These are phyloP conservation scores for Cryptosula pallasiana DNA, from an alignment of 2,888 invertebrate species.

Conservation along the genomic window DNA sequence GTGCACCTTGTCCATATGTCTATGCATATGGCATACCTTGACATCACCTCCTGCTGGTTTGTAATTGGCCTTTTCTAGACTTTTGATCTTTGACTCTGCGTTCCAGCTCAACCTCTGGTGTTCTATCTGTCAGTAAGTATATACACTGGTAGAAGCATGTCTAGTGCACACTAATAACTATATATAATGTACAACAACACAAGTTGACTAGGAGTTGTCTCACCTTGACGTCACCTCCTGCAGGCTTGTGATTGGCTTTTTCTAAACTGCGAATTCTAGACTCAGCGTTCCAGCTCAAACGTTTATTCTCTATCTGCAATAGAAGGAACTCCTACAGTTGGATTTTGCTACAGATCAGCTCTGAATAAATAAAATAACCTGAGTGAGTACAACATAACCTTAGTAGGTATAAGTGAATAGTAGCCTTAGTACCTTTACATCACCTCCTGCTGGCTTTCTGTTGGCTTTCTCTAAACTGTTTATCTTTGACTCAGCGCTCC, in stretches of 20 bases:
- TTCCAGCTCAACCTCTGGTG: conserved; percentile 12
- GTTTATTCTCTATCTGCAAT: conserved; percentile 14
- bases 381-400: no score
- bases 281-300: conserved; percentile 21
- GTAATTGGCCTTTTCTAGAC: neutral
- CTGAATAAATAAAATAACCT: no score
- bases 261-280: conserved; percentile 13
- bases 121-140: neutral
- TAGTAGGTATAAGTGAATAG: no score
- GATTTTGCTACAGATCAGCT: no score
- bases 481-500: conserved; percentile 20
- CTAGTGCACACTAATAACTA: no score
- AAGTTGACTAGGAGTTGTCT: neutral
- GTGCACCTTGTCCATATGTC: no score
- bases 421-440: conserved; percentile 15
- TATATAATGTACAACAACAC: no score
- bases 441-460: conserved; percentile 8
- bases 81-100: conserved; percentile 14
- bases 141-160: no score
- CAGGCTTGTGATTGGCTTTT: conserved; percentile 17
- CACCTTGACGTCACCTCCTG: conserved; percentile 14
- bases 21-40: neutral
- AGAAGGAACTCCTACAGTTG: no score
- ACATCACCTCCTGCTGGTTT: conserved; percentile 14
- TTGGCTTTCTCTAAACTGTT: conserved; percentile 13